phyloP scores from a whole-genome alignment of 2,113 vertebrate species.

The Neotragus pygmaeus region DNA sequence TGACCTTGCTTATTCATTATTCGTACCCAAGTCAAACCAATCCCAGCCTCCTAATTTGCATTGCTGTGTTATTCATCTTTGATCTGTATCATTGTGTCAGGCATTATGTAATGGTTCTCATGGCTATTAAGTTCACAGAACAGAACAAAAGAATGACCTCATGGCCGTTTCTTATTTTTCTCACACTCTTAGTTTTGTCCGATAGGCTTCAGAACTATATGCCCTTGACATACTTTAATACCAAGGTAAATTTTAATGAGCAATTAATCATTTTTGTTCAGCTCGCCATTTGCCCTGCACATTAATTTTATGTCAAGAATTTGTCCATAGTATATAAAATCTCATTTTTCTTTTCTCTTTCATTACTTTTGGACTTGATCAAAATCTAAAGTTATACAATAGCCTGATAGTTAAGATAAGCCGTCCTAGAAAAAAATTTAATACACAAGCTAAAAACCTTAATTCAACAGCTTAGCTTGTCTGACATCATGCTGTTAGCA shows the following conservation, averaged over 20 bases:
- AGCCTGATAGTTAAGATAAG: background rate
- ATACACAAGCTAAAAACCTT: background rate
- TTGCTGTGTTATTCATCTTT: background rate
- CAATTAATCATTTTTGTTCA: slow-evolving; percentile 61
- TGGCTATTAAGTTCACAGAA: slow-evolving; percentile 39
- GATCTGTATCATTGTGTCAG: background rate
- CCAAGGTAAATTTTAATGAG: slow-evolving; percentile 65
- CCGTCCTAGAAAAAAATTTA: background rate
- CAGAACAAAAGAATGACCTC: slow-evolving; percentile 48
- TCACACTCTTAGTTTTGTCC: background rate
- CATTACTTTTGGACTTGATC: slow-evolving; percentile 13
- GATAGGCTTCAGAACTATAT: background rate
- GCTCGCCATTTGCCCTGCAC: slow-evolving; percentile 25
- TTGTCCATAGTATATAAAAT: slow-evolving; percentile 39
- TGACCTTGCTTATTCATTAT: slow-evolving; percentile 31
- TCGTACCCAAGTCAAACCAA: background rate
- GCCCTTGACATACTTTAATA: slow-evolving; percentile 56
- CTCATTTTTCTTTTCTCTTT: background rate
- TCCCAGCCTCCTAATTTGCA: background rate
- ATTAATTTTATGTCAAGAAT: slow-evolving; percentile 59
- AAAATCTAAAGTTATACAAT: background rate
- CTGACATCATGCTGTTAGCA: background rate
- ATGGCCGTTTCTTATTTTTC: slow-evolving; percentile 36
- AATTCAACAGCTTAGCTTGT: background rate
- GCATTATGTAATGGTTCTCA: slow-evolving; percentile 8